phyloP scores from a whole-genome alignment of 2,113 vertebrate species.

The Amazona vittata region DNA sequence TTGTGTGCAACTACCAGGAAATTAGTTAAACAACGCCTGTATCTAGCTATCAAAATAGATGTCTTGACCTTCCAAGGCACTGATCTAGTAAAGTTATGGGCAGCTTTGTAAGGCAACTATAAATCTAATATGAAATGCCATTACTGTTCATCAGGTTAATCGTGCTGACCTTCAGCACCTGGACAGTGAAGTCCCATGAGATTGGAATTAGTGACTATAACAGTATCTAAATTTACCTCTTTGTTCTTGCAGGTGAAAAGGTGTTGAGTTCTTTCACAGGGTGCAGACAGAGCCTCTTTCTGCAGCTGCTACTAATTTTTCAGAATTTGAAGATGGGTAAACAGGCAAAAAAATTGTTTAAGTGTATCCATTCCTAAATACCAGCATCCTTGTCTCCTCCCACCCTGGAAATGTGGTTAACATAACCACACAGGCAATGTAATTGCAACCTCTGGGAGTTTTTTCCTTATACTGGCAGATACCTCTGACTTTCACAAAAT shows the following conservation, averaged over 20 bases:
- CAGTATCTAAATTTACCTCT: background rate
- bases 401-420: background rate
- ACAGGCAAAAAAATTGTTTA: background rate
- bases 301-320: background rate
- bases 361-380: background rate
- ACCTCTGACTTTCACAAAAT: slow-evolving; percentile 1
- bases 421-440: background rate
- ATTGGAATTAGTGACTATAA: background rate
- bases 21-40: background rate
- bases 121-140: background rate
- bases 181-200: background rate
- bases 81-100: background rate
- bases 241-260: background rate
- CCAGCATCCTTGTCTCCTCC: background rate
- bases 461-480: background rate
- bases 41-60: background rate
- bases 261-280: background rate
- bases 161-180: background rate
- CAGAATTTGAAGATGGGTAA: background rate
- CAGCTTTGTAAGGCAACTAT: background rate
- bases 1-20: background rate
- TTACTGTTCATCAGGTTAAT: background rate
- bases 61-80: background rate
- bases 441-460: background rate
- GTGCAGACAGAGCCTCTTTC: background rate